Evolutionary conservation across 2,113 vertebrate genomes (phyloP).

Genomic region (Pionites leucogaster): DNA sequence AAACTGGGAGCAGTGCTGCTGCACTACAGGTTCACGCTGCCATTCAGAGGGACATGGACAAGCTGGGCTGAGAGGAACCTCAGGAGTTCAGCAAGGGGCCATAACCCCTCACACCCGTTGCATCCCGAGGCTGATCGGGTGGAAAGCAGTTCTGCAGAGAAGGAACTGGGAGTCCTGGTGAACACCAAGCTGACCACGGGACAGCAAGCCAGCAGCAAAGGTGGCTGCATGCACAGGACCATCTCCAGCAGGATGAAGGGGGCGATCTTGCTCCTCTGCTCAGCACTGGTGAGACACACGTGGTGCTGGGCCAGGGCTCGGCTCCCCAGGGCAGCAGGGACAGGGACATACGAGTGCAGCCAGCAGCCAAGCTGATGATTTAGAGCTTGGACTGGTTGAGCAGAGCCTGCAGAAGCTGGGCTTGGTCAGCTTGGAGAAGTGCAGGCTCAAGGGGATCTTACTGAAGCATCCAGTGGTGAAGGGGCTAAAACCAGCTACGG

Average conservation of each 20-base stretch:
- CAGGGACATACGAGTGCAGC: not conserved
- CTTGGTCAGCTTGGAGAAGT: not conserved
- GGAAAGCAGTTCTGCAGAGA: not conserved
- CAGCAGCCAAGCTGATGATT: not conserved
- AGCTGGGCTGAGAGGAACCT: not conserved
- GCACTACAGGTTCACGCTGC: not conserved
- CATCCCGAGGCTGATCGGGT: fast-evolving
- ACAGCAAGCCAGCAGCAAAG: not conserved
- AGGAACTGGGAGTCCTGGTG: not conserved
- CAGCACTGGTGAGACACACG: not conserved
- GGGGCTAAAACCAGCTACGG: not conserved
- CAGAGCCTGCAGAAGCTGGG: not conserved
- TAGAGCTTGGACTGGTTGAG: not conserved
- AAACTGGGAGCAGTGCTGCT: not conserved
- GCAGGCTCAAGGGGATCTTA: not conserved
- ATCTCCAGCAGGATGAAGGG: not conserved
- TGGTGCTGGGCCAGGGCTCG: not conserved
- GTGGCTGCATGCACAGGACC: not conserved
- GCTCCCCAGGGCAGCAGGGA: not conserved
- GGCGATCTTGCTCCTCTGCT: not conserved
- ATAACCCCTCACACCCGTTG: not conserved
- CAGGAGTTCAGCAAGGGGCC: not conserved
- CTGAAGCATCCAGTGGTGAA: too few species aligned
- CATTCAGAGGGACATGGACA: not conserved
- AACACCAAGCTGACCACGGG: not conserved